A percentile compares a stretch with the other conserved stretches of the same genome.
Evolutionary conservation across 2,113 vertebrate species (phyloP).

Genomic region (Rhombomys opimus): DNA sequence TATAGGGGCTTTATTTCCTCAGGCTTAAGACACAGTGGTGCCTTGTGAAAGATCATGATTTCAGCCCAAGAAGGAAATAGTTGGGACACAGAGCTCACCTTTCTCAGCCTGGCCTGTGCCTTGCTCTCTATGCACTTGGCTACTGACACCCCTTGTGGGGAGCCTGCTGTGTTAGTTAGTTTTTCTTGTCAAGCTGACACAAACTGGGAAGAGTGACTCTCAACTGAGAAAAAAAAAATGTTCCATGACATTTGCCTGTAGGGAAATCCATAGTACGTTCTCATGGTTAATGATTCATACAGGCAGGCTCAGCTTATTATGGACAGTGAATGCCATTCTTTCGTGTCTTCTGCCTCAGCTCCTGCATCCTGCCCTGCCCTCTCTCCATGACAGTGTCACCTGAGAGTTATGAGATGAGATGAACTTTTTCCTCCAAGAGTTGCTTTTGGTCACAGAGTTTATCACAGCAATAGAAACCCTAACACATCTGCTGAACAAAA

Average conservation of each 20-base stretch:
- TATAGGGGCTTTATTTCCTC: slow-evolving; percentile 56
- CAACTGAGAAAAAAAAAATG: neutral
- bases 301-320: no score
- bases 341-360: neutral
- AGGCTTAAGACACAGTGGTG: neutral
- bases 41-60: slow-evolving; percentile 52
- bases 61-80: neutral
- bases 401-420: neutral
- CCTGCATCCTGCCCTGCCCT: neutral
- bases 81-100: neutral
- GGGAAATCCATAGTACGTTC: neutral
- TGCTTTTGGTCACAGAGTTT: neutral
- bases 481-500: neutral
- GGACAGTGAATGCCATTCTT: neutral
- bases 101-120: neutral
- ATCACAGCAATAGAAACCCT: neutral
- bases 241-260: neutral
- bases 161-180: neutral
- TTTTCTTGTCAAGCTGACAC: neutral
- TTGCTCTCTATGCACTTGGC: no score
- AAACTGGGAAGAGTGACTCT: neutral
- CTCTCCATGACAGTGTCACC: neutral
- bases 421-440: neutral
- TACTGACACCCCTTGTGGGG: neutral
- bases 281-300: neutral